Percentiles rank a stretch among this genome's conserved stretches.
Evolutionary conservation across 2,113 vertebrate genomes (phyloP).

Genomic region (Actenoides hombroni): DNA sequence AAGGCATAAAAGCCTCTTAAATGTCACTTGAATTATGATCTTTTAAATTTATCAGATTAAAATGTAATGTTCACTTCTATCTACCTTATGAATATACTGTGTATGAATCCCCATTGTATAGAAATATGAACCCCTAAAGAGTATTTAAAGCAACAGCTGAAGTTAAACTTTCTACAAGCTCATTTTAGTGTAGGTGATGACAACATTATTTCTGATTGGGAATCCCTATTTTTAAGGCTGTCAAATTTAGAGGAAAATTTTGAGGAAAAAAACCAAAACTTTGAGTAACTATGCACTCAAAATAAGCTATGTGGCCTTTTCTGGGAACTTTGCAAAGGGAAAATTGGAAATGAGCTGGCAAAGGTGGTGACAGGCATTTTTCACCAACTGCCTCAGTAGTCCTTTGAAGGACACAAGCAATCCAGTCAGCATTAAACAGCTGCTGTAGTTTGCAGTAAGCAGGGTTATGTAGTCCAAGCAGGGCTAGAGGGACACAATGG

Average conservation of each 20-base stretch:
- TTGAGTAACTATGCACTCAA: not conserved
- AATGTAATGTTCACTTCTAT: not conserved
- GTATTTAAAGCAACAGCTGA: not conserved
- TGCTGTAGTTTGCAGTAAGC: not conserved
- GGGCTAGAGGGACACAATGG: not conserved
- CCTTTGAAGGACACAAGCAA: not conserved
- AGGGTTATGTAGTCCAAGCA: not conserved
- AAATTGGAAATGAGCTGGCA: not conserved
- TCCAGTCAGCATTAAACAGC: not conserved
- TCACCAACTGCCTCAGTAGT: not conserved
- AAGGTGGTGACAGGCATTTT: not conserved
- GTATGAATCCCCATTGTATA: not conserved
- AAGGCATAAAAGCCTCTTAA: not conserved
- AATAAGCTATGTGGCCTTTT: not conserved
- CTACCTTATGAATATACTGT: not conserved
- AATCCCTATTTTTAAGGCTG: not conserved
- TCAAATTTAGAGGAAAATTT: not conserved
- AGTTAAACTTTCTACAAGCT: not conserved
- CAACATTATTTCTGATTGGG: accelerated
- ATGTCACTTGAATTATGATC: not conserved
- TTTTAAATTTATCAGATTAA: not conserved
- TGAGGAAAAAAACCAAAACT: not conserved
- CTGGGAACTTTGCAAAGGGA: not conserved
- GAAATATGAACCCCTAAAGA: not conserved
- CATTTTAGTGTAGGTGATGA: not conserved